These are phyloP conservation scores for Leptinotarsa peninsularis DNA, from an alignment of 2,888 invertebrate genomes.

Conservation along the genomic window DNA sequence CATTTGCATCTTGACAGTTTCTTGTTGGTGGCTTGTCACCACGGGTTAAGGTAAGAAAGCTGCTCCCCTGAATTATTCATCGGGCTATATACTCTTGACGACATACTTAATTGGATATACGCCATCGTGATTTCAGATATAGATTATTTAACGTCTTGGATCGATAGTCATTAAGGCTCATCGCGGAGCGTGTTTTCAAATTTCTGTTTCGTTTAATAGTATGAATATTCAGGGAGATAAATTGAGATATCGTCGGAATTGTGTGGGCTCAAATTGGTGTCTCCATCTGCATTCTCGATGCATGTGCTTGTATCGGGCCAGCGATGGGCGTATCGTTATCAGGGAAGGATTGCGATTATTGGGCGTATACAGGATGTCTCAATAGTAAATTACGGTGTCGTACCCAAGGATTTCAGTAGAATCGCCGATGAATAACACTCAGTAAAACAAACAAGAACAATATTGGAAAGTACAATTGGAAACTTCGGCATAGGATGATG, in stretches of 20 bases:
- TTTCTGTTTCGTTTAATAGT: constrained; percentile 42
- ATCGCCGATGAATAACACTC: no score
- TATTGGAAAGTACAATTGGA: no score
- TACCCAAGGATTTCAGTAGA: no score
- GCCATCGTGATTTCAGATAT: constrained; percentile 64
- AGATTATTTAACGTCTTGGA: constrained; percentile 64
- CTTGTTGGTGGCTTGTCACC: constrained; percentile 66
- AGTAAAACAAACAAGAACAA: no score
- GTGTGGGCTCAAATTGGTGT: constrained; percentile 35
- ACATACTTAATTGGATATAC: constrained; percentile 66
- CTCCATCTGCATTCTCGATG: constrained; percentile 14
- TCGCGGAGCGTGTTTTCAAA: constrained; percentile 38
- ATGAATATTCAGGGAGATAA: constrained; percentile 42
- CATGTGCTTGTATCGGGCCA: neutral
- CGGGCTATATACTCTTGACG: constrained; percentile 57
- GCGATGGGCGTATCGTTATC: neutral
- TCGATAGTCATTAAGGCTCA: constrained; percentile 59
- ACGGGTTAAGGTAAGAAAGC: constrained; percentile 67
- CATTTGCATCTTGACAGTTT: constrained; percentile 67
- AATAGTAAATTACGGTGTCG: no score
- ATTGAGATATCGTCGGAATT: constrained; percentile 37
- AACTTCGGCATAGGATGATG: no score
- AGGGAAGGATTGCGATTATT: neutral
- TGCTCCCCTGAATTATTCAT: constrained; percentile 66
- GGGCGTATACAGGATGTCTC: no score